Evolutionary conservation across 2,888 invertebrate genomes (phyloP).

Genomic region (Mythimna ferrago): DNA sequence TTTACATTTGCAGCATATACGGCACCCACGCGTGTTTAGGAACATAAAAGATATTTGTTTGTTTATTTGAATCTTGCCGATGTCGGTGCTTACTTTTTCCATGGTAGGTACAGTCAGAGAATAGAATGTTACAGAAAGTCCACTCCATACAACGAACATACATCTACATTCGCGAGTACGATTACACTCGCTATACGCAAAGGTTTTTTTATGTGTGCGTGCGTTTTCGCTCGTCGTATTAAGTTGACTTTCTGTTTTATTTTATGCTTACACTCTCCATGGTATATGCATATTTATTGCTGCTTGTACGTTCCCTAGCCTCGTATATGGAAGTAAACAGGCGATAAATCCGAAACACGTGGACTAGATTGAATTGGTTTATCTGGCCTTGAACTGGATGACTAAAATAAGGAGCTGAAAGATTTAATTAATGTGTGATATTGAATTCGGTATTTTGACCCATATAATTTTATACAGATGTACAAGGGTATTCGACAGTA

Average conservation of each 20-base stretch:
- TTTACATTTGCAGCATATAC: slow-evolving; percentile 41
- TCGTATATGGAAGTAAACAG: slow-evolving; percentile 14
- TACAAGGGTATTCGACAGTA: background rate
- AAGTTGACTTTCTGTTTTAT: slow-evolving; percentile 5
- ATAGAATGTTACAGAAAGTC: slow-evolving; percentile 1
- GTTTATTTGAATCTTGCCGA: slow-evolving; percentile 50
- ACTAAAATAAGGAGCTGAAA: background rate
- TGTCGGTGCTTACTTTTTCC: slow-evolving; percentile 41
- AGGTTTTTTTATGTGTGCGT: background rate
- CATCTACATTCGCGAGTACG: background rate
- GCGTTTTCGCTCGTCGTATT: background rate
- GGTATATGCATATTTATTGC: slow-evolving; percentile 48
- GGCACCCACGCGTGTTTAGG: slow-evolving; percentile 38
- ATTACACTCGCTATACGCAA: background rate
- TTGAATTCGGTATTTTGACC: background rate
- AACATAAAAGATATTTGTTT: slow-evolving; percentile 57
- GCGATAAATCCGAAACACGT: slow-evolving; percentile 37
- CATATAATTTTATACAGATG: too few relatives aligned
- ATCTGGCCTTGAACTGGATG: background rate
- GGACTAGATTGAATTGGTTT: background rate
- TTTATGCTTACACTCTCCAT: slow-evolving; percentile 23
- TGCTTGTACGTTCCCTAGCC: slow-evolving; percentile 17
- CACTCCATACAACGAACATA: background rate
- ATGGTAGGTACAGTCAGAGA: background rate
- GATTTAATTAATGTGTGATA: background rate